Percentiles rank a stretch among this genome's conserved stretches.
phyloP scores from a whole-genome alignment of 35 echinoderm and acorn worm species.

The Ophioderma brevispina region DNA sequence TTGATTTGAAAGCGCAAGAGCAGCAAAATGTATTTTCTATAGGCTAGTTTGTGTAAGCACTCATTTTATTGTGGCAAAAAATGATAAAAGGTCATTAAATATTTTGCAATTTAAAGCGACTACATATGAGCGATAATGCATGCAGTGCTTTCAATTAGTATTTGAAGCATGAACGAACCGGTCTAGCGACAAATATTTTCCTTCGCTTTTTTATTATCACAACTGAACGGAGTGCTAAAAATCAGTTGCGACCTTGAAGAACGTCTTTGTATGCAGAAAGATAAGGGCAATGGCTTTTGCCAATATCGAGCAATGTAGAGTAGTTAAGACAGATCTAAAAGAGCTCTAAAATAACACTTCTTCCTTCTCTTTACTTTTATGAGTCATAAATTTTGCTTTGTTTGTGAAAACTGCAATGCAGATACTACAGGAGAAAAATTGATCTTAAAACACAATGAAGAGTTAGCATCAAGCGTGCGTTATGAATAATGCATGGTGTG shows the following conservation, averaged over 20 bases:
- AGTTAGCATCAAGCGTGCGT: background rate
- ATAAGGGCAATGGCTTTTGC: background rate
- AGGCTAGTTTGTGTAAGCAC: no score
- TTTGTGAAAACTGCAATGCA: background rate
- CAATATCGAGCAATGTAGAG: background rate
- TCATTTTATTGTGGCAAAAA: no score
- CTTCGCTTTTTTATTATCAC: background rate
- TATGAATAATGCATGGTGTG: background rate
- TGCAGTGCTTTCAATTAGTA: no score
- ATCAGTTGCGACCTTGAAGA: background rate
- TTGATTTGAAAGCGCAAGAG: no score
- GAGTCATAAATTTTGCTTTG: conserved; percentile 1
- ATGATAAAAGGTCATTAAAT: no score
- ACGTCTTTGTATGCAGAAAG: background rate
- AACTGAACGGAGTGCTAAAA: background rate
- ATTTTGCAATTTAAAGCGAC: no score
- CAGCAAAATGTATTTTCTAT: no score
- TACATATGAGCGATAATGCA: no score
- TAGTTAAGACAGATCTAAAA: background rate
- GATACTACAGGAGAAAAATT: background rate
- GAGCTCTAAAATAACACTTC: background rate
- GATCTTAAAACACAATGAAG: background rate
- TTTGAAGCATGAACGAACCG: no score
- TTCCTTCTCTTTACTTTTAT: background rate
- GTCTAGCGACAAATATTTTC: background rate